Evolutionary conservation across 2,888 invertebrate genomes (phyloP).

Genomic region (Agrochola litura): DNA sequence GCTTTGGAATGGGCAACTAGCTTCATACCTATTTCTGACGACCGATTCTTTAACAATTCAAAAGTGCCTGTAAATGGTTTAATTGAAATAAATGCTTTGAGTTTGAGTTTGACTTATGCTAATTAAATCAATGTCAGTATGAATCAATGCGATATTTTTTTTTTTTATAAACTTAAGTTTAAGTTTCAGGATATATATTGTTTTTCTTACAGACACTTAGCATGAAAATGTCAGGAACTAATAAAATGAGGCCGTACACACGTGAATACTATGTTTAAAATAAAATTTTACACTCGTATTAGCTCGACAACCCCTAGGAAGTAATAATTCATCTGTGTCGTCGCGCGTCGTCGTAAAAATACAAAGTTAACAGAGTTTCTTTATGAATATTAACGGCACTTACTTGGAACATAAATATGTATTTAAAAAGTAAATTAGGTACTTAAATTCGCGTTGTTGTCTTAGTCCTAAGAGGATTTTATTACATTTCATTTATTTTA

Average conservation of each 20-base stretch:
- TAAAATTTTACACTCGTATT: constrained; percentile 49
- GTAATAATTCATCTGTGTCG: constrained; percentile 67
- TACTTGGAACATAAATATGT: constrained; percentile 67
- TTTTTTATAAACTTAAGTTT: neutral
- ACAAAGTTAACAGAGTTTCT: constrained; percentile 66
- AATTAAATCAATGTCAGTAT: neutral
- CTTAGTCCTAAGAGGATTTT: constrained; percentile 35
- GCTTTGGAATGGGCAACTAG: too few relatives aligned
- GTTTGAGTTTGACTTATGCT: neutral
- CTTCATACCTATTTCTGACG: too few relatives aligned
- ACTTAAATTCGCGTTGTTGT: constrained; percentile 55
- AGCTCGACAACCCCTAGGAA: constrained; percentile 62
- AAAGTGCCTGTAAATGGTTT: too few relatives aligned
- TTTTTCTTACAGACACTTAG: neutral
- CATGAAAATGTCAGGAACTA: neutral
- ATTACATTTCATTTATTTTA: constrained; percentile 42
- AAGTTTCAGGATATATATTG: neutral
- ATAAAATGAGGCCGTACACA: neutral
- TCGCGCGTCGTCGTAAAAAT: constrained; percentile 69
- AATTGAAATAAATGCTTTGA: too few relatives aligned
- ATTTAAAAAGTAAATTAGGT: constrained; percentile 67
- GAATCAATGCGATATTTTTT: neutral
- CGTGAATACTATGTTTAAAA: constrained; percentile 35
- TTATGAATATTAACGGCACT: constrained; percentile 71
- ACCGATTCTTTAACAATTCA: too few relatives aligned